Conservation (phyloP, 2,888 invertebrate genomes). For the Eugnorisma glareosa region DNA sequence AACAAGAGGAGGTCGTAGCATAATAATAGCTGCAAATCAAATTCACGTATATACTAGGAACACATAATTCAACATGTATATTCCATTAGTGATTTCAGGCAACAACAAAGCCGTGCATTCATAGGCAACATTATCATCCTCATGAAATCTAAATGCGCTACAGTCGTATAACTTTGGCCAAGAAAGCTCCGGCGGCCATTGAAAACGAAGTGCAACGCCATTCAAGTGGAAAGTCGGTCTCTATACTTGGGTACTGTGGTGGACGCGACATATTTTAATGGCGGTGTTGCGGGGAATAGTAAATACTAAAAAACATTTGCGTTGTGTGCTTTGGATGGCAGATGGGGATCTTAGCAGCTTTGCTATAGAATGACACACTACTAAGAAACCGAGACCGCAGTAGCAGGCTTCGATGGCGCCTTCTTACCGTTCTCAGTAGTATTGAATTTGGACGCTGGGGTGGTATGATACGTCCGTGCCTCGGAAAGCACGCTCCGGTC, state of each 20-base stretch:
- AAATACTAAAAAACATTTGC: conserved; percentile 18
- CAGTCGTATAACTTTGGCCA: conserved; percentile 62
- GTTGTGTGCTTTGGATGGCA: background rate
- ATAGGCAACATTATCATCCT: conserved; percentile 63
- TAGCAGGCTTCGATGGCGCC: no score
- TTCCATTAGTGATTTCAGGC: background rate
- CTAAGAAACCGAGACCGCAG: no score
- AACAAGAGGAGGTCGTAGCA: background rate
- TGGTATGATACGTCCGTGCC: no score
- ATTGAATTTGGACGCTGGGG: no score
- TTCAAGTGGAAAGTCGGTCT: conserved; percentile 58
- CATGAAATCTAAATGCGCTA: conserved; percentile 65
- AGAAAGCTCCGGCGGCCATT: conserved; percentile 60
- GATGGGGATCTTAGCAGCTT: background rate
- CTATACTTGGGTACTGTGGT: conserved; percentile 15
- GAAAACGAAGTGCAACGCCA: conserved; percentile 58
- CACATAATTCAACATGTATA: background rate
- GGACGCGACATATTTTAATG: conserved; percentile 49
- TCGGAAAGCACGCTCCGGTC: no score
- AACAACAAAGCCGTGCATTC: conserved; percentile 58
- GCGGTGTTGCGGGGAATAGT: conserved; percentile 39
- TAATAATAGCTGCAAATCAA: background rate
- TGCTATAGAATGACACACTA: background rate
- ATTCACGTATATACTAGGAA: background rate
- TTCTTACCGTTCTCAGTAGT: no score